Percentiles rank a stretch among this genome's conserved stretches.
Evolutionary conservation across 2,113 vertebrate species (phyloP).

Genomic region (Gasterosteus nipponicus): DNA sequence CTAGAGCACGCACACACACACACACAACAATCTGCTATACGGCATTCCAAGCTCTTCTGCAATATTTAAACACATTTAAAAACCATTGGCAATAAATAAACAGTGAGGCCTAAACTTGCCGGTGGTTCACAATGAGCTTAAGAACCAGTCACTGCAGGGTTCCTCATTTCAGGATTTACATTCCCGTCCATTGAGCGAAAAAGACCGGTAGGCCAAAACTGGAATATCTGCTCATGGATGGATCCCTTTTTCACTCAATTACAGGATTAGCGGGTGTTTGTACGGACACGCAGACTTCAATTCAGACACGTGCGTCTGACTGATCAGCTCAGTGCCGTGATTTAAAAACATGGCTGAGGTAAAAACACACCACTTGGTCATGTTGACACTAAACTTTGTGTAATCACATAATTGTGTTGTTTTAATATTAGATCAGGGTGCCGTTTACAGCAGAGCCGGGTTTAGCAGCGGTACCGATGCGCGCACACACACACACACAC

Average conservation of each 20-base stretch:
- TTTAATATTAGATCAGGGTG: conserved; percentile 72
- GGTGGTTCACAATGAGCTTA: conserved; percentile 14
- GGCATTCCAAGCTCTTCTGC: background rate
- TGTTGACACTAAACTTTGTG: conserved; percentile 47
- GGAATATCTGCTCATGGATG: conserved; percentile 3
- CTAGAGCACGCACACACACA: background rate
- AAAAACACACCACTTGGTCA: conserved; percentile 51
- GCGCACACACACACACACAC: background rate
- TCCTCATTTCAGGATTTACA: conserved; percentile 20
- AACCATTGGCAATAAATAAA: background rate
- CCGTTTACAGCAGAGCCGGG: conserved; percentile 44
- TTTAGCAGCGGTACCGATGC: conserved; percentile 29
- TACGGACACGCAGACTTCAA: background rate
- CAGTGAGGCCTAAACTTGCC: background rate
- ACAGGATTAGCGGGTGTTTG: conserved; percentile 27
- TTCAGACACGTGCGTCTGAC: conserved; percentile 14
- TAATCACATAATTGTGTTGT: conserved; percentile 76
- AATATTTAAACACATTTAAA: background rate
- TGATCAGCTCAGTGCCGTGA: conserved; percentile 24
- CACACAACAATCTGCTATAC: background rate
- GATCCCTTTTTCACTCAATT: background rate
- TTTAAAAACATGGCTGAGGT: conserved; percentile 20
- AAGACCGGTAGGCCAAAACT: background rate
- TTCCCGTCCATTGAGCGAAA: conserved; percentile 29
- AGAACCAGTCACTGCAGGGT: background rate